phyloP scores from a whole-genome alignment of 2,888 invertebrate species.

The Leucophenga maculata region DNA sequence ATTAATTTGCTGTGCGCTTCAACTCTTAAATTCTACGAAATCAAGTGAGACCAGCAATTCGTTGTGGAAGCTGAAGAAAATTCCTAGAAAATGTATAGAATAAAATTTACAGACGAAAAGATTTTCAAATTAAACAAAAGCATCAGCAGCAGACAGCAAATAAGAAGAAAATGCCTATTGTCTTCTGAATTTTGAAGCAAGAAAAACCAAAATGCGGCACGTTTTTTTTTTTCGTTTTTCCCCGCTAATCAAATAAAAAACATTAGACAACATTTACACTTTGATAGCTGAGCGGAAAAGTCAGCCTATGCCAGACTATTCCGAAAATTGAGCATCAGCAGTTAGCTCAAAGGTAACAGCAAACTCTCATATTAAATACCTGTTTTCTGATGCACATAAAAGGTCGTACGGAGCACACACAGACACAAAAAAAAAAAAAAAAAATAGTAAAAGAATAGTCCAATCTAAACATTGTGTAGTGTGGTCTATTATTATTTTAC shows the following conservation, averaged over 20 bases:
- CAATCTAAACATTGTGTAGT: constrained; percentile 22
- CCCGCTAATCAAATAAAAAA: constrained; percentile 62
- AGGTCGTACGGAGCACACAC: no score
- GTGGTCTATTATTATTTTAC: constrained; percentile 26
- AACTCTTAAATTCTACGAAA: constrained; percentile 13
- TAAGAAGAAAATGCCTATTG: background rate
- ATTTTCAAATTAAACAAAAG: background rate
- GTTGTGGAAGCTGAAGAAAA: background rate
- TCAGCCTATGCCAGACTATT: background rate
- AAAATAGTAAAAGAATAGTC: constrained; percentile 1
- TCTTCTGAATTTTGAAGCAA: background rate
- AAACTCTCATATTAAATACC: constrained; percentile 15
- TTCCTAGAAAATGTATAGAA: constrained; percentile 8
- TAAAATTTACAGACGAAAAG: constrained; percentile 7
- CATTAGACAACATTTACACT: constrained; percentile 64
- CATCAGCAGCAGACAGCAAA: background rate
- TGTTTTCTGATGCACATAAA: background rate
- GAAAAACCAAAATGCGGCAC: constrained; percentile 52
- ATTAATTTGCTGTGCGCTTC: background rate
- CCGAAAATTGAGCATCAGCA: background rate
- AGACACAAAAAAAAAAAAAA: background rate
- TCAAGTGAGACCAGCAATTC: background rate
- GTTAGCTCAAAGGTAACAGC: constrained; percentile 1
- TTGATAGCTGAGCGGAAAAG: constrained; percentile 37
- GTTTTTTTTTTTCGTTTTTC: constrained; percentile 34